Evolutionary conservation across 2,113 vertebrate species (phyloP).

Genomic region (Penelope pileata): DNA sequence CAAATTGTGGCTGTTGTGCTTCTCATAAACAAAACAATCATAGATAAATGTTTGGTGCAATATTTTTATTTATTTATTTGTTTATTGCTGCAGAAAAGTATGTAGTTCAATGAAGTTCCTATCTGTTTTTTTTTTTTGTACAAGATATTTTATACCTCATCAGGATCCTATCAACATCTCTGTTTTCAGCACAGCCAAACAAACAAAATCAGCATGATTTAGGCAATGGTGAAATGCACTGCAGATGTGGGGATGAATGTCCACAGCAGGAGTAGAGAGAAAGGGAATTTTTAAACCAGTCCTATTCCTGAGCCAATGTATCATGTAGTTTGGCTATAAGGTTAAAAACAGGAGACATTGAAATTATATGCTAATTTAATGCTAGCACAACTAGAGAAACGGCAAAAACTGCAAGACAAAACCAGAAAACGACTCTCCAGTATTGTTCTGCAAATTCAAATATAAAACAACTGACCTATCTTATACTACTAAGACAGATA

Average conservation of each 20-base stretch:
- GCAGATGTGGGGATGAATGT: fast-evolving
- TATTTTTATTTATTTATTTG: neutral
- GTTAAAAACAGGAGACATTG: neutral
- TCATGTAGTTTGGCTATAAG: neutral
- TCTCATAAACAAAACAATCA: neutral
- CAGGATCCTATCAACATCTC: fast-evolving
- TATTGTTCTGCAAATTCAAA: neutral
- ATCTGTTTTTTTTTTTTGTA: neutral
- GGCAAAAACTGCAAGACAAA: neutral
- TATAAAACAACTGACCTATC: neutral
- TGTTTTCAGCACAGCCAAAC: neutral
- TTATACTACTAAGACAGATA: neutral
- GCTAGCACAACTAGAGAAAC: neutral
- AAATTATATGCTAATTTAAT: neutral
- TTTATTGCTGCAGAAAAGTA: neutral
- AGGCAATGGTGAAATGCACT: neutral
- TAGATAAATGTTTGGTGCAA: neutral
- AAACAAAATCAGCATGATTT: neutral
- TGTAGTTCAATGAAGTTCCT: neutral
- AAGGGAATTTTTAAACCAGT: neutral
- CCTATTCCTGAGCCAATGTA: neutral
- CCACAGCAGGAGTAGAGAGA: neutral
- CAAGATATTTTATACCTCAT: neutral
- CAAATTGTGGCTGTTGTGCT: neutral
- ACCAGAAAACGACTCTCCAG: neutral